Percentiles rank a stretch among this genome's conserved stretches.
Evolutionary conservation across 2,797 vertebrate genomes (phyloP).

Genomic region (Sparidentex hasta): DNA sequence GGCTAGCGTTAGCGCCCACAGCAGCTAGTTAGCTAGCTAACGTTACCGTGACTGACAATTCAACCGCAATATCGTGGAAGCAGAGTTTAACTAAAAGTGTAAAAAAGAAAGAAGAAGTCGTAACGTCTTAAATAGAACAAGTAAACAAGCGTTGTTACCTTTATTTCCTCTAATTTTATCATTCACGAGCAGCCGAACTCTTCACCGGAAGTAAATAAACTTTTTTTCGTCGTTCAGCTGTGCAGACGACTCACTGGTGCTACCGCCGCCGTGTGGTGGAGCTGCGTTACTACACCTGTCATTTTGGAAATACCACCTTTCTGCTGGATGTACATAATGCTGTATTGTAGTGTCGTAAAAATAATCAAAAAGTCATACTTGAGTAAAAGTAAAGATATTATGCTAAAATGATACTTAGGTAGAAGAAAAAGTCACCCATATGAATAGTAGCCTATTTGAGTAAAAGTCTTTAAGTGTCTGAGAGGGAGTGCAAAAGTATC

Average conservation of each 20-base stretch:
- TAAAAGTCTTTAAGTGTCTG: too few relatives aligned
- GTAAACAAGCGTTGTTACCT: conserved; percentile 51
- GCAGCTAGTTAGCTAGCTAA: conserved; percentile 7
- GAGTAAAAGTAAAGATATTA: too few relatives aligned
- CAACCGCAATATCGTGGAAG: neutral
- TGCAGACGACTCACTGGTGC: neutral
- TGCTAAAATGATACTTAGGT: too few relatives aligned
- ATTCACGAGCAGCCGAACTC: conserved; percentile 50
- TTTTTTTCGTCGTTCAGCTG: conserved; percentile 7
- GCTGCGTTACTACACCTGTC: conserved; percentile 36
- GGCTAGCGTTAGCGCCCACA: conserved; percentile 46
- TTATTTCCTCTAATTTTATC: conserved; percentile 59
- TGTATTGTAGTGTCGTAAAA: too few relatives aligned
- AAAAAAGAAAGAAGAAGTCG: accelerated
- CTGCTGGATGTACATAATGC: neutral
- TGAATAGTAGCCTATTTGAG: too few relatives aligned
- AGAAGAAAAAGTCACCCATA: too few relatives aligned
- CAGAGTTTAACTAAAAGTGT: accelerated
- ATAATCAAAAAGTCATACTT: too few relatives aligned
- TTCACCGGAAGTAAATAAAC: conserved; percentile 76
- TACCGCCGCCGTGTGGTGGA: conserved; percentile 58
- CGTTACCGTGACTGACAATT: neutral
- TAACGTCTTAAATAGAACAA: neutral
- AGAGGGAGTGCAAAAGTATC: too few relatives aligned
- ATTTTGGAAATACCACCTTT: neutral